These are phyloP conservation scores for Eublepharis macularius DNA, from an alignment of 2,113 vertebrate species.

Conservation along the genomic window DNA sequence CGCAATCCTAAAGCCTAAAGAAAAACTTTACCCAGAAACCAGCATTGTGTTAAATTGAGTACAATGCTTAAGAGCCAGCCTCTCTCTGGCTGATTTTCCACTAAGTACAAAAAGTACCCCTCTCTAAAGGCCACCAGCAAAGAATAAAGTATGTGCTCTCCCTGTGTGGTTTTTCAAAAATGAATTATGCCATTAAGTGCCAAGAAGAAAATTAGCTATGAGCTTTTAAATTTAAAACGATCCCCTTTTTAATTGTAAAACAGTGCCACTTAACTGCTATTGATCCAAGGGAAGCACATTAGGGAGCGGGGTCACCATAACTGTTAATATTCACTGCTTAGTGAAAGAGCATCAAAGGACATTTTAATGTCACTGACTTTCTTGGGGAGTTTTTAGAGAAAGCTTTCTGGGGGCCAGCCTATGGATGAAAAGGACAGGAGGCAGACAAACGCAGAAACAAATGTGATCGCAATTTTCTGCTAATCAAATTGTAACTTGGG, in stretches of 20 bases:
- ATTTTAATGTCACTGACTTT: slow-evolving; percentile 99
- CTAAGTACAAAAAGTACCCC: slow-evolving; percentile 51
- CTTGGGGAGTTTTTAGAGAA: slow-evolving; percentile 95
- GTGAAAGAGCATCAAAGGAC: slow-evolving; percentile 99
- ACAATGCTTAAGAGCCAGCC: slow-evolving; percentile 16
- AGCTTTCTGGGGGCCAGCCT: slow-evolving; percentile 89
- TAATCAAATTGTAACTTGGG: slow-evolving; percentile 91
- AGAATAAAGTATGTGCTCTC: slow-evolving; percentile 68
- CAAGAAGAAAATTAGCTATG: slow-evolving; percentile 84
- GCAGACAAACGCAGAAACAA: slow-evolving; percentile 93
- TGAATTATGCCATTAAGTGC: slow-evolving; percentile 83
- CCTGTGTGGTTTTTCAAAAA: slow-evolving; percentile 80
- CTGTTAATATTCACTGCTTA: slow-evolving; percentile 98
- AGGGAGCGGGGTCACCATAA: slow-evolving; percentile 97
- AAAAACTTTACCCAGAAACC: not conserved
- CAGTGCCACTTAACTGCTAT: slow-evolving; percentile 99
- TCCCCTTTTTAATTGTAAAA: slow-evolving; percentile 97
- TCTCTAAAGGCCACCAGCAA: slow-evolving; percentile 45
- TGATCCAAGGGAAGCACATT: slow-evolving; percentile 96
- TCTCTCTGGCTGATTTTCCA: slow-evolving; percentile 22
- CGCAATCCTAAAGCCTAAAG: too few species aligned
- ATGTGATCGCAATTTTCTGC: slow-evolving; percentile 92
- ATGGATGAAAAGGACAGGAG: slow-evolving; percentile 97
- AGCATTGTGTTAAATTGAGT: slow-evolving; percentile 51
- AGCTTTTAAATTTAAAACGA: slow-evolving; percentile 85